Conservation (phyloP, 2,888 invertebrate genomes). For the Drosophila lacicola region DNA sequence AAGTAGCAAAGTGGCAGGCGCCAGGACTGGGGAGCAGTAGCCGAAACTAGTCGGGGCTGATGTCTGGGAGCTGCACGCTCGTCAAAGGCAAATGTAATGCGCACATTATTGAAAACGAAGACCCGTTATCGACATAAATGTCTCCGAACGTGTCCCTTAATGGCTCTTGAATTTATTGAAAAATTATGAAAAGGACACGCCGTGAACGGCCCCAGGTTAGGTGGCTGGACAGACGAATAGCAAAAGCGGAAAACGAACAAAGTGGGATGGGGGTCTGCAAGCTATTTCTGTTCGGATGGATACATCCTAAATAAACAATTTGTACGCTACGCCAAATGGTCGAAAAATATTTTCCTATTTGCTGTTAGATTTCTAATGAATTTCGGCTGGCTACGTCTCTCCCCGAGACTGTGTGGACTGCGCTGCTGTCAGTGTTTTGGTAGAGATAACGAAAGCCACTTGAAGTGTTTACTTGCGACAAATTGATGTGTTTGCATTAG, state of each 20-base stretch:
- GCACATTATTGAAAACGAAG: constrained; percentile 73
- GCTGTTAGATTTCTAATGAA: constrained; percentile 77
- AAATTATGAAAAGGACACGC: constrained; percentile 64
- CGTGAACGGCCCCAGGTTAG: constrained; percentile 37
- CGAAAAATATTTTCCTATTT: constrained; percentile 67
- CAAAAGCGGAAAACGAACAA: neutral
- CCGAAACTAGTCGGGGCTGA: constrained; percentile 45
- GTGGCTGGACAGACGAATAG: constrained; percentile 1
- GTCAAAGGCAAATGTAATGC: constrained; percentile 60
- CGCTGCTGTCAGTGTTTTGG: constrained; percentile 69
- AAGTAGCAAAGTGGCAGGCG: constrained; percentile 42
- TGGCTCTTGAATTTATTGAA: constrained; percentile 69
- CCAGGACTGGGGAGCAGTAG: constrained; percentile 9
- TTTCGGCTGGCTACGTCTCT: constrained; percentile 32
- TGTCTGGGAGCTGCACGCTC: constrained; percentile 29
- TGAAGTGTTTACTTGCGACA: constrained; percentile 78
- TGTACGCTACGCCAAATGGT: constrained; percentile 50
- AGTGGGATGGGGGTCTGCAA: constrained; percentile 19
- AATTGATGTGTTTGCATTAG: constrained; percentile 79
- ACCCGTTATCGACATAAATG: constrained; percentile 58
- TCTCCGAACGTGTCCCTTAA: constrained; percentile 45
- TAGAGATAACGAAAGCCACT: constrained; percentile 74
- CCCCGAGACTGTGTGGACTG: neutral
- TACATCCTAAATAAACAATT: constrained; percentile 71
- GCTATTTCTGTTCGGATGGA: constrained; percentile 35